Base-by-base conservation (phyloP, 2,888 invertebrate species). In the Empis livida region DNA sequence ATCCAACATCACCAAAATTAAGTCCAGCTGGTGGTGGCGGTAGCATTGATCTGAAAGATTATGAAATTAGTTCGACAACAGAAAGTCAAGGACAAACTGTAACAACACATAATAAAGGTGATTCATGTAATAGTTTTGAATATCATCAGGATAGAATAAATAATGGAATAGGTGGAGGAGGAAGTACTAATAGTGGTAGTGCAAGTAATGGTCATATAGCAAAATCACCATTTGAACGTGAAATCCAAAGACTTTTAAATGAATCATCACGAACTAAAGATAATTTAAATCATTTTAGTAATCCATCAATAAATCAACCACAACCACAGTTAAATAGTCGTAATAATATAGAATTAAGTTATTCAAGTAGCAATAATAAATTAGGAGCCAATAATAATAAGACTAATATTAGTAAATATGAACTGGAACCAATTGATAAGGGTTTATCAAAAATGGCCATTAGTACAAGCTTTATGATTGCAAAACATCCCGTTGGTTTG, bases 221-320 rank as follows among this genome's bases (percentile, higher is more conserved):
- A n/a, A 68, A 68, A 53, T 79, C 78, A 46, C 84, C 85, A 17
- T 86, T 86, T 62, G 86, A 86, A 70, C 75, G 83, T 59, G 85
- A 86, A 65, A 81, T 87, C 56, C 84, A 85, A 66, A 79, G 84
- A 65, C 74, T 86, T 56, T 72, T 85, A 53, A 84, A 84, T 58
- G 84, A 84, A 55, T 70, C 70, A 5, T 54, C 62, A 9, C 63
- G 65, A 40, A 59, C 62, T 31, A 50, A 61, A 48, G 56, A 56
- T 6, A 55, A 51, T 43, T 42, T 54, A 56, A 42, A 56, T 51
- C 45, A 55, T 49, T 46, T 51, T 51, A 51, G 47, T 49, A 57
- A 54, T 52, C 55, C 50, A 8, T 51, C 56, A 6, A 43, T 45
- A 10, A 31, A 14, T 31, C 55, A 5, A 52, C 57, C 10, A 54